A percentile compares a stretch with the other conserved stretches of the same genome.
phyloP scores from a whole-genome alignment of 2,797 vertebrate species.

The Euphonia xanthogaster region DNA sequence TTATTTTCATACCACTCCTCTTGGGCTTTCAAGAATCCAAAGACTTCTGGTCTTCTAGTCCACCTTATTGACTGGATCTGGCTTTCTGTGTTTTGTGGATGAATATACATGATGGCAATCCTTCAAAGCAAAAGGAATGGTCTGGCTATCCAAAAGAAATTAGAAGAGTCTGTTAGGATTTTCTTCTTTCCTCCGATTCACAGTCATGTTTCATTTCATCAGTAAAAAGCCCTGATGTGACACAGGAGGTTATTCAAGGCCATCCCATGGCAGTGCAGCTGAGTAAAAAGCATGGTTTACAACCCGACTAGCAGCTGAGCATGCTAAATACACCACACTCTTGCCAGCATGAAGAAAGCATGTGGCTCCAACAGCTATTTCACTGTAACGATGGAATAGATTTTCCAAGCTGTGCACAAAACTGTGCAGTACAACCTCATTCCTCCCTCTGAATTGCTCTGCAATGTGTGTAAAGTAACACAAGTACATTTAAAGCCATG shows the following conservation, averaged over 20 bases:
- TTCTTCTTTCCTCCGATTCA: neutral
- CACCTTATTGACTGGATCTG: neutral
- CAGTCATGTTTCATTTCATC: slow-evolving; percentile 4
- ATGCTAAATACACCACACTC: slow-evolving; percentile 31
- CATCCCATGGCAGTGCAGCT: neutral
- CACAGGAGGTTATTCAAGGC: slow-evolving; percentile 54
- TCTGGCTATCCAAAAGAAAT: neutral
- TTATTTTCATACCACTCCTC: neutral
- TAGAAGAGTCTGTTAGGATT: neutral
- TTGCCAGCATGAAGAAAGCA: slow-evolving; percentile 14
- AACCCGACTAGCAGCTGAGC: slow-evolving; percentile 13
- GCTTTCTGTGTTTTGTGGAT: neutral
- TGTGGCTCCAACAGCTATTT: slow-evolving; percentile 3
- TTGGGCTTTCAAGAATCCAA: neutral
- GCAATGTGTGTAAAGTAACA: neutral
- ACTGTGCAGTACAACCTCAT: neutral
- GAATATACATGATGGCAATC: neutral
- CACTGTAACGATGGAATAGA: neutral
- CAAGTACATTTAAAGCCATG: neutral
- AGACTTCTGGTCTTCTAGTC: neutral
- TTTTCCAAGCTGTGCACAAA: slow-evolving; percentile 5
- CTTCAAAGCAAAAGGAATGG: neutral
- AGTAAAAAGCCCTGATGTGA: slow-evolving; percentile 38
- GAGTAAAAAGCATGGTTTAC: slow-evolving; percentile 27
- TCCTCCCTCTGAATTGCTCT: neutral